Conservation (phyloP, 2,797 vertebrate species). For the Uromys caudimaculatus region DNA sequence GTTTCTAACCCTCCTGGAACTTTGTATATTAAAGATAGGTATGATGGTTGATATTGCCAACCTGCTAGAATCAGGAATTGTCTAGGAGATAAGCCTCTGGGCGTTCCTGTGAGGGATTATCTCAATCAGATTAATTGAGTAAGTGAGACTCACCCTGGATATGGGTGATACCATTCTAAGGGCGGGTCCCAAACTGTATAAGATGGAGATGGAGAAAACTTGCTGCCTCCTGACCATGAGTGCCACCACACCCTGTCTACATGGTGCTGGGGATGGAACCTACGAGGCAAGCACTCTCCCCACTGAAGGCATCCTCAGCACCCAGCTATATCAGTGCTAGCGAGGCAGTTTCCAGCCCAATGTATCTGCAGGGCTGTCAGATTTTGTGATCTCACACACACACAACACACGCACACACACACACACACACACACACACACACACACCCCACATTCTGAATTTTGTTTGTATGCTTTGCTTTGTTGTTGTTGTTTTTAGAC, state of each 20-base stretch:
- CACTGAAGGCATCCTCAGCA: background rate
- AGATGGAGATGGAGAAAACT: background rate
- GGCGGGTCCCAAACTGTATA: background rate
- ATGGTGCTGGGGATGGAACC: background rate
- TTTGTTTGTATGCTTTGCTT: background rate
- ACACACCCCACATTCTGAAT: background rate
- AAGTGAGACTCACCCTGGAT: background rate
- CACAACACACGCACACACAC: no score
- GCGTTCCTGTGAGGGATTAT: background rate
- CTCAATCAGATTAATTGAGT: background rate
- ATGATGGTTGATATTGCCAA: background rate
- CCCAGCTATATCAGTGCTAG: background rate
- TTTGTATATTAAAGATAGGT: background rate
- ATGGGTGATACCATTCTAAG: background rate
- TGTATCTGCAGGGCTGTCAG: background rate
- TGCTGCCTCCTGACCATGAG: background rate
- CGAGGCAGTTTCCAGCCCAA: background rate
- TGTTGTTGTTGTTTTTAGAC: background rate
- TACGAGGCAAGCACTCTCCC: no score
- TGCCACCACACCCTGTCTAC: background rate
- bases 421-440: no score
- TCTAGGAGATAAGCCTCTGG: background rate
- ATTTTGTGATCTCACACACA: background rate
- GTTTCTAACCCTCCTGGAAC: background rate
- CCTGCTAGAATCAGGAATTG: background rate